Evolutionary conservation across 2,888 invertebrate genomes (phyloP).

Genomic region (Liopterus haemorrhoidalis): DNA sequence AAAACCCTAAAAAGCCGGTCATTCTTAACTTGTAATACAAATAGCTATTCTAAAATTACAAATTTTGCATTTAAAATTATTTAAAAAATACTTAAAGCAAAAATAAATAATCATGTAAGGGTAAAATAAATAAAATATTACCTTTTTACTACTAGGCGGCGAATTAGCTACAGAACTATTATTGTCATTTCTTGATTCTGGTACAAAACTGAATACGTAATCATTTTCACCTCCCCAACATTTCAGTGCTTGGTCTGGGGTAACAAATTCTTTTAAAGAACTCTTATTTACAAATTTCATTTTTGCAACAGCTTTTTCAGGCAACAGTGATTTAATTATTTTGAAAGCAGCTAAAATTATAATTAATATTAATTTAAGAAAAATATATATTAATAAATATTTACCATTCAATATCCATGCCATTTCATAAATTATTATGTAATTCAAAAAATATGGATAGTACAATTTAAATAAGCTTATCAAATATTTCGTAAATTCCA

Average conservation of each 20-base stretch:
- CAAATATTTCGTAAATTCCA: conserved; percentile 84
- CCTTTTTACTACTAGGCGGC: conserved; percentile 50
- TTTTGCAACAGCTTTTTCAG: conserved; percentile 80
- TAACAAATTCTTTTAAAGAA: conserved; percentile 66
- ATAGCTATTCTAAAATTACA: too few relatives aligned
- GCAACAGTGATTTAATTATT: conserved; percentile 79
- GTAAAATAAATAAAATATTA: conserved; percentile 28
- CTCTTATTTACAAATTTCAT: conserved; percentile 79
- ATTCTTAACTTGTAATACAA: too few relatives aligned
- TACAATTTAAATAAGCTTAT: conserved; percentile 82
- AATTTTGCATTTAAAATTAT: conserved; percentile 11
- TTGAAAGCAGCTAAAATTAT: conserved; percentile 74
- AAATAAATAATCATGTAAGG: not conserved
- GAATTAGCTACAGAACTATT: conserved; percentile 32
- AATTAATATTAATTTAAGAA: conserved; percentile 14
- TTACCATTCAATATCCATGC: conserved; percentile 86
- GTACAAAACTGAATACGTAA: conserved; percentile 65
- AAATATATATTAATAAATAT: conserved; percentile 29
- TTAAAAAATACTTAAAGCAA: conserved; percentile 11
- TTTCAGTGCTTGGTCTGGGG: conserved; percentile 65
- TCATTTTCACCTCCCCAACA: conserved; percentile 77
- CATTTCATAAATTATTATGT: conserved; percentile 88
- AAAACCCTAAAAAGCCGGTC: too few relatives aligned
- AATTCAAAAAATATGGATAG: conserved; percentile 82
- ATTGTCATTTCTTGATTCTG: conserved; percentile 48